Evolutionary conservation across 1,140 invertebrate genomes (phyloP).

Genomic region (Sitophilus oryzae): DNA sequence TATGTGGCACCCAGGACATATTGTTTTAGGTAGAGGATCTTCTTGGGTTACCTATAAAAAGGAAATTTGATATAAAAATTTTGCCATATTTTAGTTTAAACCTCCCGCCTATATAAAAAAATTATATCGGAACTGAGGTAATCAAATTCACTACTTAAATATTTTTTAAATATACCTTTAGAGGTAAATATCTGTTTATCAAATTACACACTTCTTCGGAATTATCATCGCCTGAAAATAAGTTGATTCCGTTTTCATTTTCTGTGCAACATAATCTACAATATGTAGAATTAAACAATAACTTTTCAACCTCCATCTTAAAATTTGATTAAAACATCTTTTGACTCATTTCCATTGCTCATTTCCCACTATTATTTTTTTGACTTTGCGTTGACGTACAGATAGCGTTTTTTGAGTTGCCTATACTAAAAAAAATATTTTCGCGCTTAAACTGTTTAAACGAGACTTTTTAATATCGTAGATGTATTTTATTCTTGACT

Average conservation of each 20-base stretch:
- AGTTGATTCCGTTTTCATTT: conserved; percentile 59
- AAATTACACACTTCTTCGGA: conserved; percentile 55
- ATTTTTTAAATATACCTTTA: conserved; percentile 54
- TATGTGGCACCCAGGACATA: conserved; percentile 69
- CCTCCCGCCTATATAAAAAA: neutral
- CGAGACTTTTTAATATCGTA: no score
- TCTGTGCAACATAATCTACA: conserved; percentile 67
- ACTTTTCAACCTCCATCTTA: conserved; percentile 28
- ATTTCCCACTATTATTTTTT: no score
- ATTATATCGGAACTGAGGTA: conserved; percentile 43
- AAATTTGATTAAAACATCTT: no score
- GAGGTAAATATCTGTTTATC: conserved; percentile 64
- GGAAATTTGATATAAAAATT: conserved; percentile 32
- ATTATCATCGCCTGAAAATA: conserved; percentile 53
- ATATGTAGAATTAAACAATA: conserved; percentile 52
- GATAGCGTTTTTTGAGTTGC: no score
- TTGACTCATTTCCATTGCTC: no score
- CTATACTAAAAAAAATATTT: no score
- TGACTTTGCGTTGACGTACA: no score
- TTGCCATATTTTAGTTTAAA: conserved; percentile 32
- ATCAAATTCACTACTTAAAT: conserved; percentile 57
- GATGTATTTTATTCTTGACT: no score
- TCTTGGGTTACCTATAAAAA: conserved; percentile 57
- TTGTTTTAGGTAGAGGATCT: conserved; percentile 60
- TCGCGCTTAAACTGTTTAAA: no score